Evolutionary conservation across 2,888 invertebrate species (phyloP), one percentile per base, ranked within the genome.

Genomic region (Acleris laterana): DNA sequence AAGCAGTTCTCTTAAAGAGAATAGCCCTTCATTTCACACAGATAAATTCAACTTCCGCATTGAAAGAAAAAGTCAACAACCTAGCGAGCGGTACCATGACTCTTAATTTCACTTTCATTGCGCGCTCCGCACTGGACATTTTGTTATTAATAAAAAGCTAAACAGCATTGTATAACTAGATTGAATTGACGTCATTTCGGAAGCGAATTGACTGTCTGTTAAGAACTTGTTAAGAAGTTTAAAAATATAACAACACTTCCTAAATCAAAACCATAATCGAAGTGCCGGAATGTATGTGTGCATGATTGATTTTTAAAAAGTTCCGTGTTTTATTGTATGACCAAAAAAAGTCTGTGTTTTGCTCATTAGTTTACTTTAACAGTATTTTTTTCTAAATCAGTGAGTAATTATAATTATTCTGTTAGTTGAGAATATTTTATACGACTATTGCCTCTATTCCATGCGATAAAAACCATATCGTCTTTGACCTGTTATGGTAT

Each of bases 31-130:
- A 77, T 85, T 87, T 85, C 84, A 81, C 84, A 89, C 85, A 85
- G 85, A 83, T 81, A 77, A 73, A 82, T 82, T 81, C 82, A 79
- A 89, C 92, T 93, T 93, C 92, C 92, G 91, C 77, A 76, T 80
- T 76, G 78, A 77, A 32, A 83, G 85, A 84, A 91, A 84, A 92
- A 92, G 92, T 91, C 91, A 91, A 92, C 82, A 93, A 92, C 92
- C 90, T 91, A 32, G 84, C 85, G 82, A 74, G 73, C 81, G 78
- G 79, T 80, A 84, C 81, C 79, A 81, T 78, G 79, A 78, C 56
- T 51, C 22, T 22, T 38, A 11, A 22, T 61, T 56, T 50, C 20
- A 55, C 44, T 38, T 60, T 52, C 70, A 80, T 73, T 75, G 70
- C 74, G 73, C 73, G 75, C 78, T 78, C 77, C 74, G 77, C 76